A percentile compares a stretch with the other conserved stretches of the same genome.
Conservation (phyloP, 37 sponge, comb jelly and placozoan species). For the Oopsacas minuta region DNA sequence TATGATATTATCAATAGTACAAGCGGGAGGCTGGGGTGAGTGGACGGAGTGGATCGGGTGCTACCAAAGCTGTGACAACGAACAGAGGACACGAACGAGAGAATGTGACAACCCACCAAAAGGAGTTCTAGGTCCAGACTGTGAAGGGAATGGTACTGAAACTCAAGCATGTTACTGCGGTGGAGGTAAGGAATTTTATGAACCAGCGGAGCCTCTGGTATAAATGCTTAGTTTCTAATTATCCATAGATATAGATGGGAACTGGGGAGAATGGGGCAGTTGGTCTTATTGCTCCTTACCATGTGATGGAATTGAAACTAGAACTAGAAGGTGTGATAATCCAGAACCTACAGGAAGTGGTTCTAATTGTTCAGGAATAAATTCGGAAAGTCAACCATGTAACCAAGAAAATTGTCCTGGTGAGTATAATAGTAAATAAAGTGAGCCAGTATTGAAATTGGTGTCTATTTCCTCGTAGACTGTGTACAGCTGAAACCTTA, state of each 20-base stretch:
- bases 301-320: neutral
- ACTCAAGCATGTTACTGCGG: neutral
- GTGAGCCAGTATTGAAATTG: too few species aligned
- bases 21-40: slow-evolving; percentile 16
- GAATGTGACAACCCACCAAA: neutral
- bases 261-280: slow-evolving; percentile 13
- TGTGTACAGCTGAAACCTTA: too few species aligned
- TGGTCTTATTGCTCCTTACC: neutral
- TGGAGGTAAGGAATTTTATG: slow-evolving; percentile 3
- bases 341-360: slow-evolving; percentile 1
- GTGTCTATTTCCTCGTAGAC: too few species aligned
- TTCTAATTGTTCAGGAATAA: neutral
- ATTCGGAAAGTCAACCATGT: neutral
- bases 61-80: neutral
- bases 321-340: slow-evolving; percentile 17
- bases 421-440: neutral
- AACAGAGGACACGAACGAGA: neutral
- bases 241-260: neutral
- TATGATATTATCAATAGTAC: too few species aligned
- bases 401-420: neutral
- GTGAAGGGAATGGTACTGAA: neutral
- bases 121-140: neutral
- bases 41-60: neutral
- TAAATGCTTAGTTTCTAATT: neutral
- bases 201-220: neutral